phyloP scores from a whole-genome alignment of 2,888 invertebrate species.

The Eupithecia insigniata region DNA sequence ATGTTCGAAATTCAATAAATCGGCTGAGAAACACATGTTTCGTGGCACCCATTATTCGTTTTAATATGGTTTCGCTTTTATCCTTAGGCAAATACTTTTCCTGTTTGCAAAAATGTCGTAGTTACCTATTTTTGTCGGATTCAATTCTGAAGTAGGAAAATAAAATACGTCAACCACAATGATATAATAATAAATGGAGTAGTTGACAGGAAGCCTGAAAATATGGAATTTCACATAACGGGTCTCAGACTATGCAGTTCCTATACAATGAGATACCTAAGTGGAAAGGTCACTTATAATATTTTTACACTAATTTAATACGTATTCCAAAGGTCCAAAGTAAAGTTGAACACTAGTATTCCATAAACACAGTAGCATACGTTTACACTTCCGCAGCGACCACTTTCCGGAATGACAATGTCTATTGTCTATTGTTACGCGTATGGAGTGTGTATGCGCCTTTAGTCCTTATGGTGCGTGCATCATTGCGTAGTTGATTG shows the following conservation, averaged over 20 bases:
- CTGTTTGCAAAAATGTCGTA: not conserved
- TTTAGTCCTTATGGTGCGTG: conserved; percentile 46
- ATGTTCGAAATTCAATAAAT: too few species aligned
- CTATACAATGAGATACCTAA: not conserved
- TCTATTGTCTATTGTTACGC: conserved; percentile 67
- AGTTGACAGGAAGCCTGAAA: not conserved
- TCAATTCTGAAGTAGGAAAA: not conserved
- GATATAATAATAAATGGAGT: not conserved
- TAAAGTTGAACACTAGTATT: conserved; percentile 16
- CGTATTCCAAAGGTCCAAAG: not conserved
- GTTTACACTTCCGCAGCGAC: conserved; percentile 68
- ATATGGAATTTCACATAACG: not conserved
- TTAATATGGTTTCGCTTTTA: not conserved
- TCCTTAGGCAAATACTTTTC: not conserved
- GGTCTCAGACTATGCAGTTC: not conserved
- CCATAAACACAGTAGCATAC: conserved; percentile 51
- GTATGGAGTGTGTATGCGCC: conserved; percentile 47
- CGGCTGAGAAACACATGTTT: too few species aligned
- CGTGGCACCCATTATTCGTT: too few species aligned
- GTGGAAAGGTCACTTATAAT: too few species aligned
- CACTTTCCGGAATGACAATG: conserved; percentile 71
- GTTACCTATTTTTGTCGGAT: not conserved
- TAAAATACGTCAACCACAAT: not conserved
- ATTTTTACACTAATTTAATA: too few species aligned
- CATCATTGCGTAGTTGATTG: conserved; percentile 36